Base-by-base conservation (phyloP, 37 sponge, comb jelly and placozoan species). In the Spongilla lacustris region DNA sequence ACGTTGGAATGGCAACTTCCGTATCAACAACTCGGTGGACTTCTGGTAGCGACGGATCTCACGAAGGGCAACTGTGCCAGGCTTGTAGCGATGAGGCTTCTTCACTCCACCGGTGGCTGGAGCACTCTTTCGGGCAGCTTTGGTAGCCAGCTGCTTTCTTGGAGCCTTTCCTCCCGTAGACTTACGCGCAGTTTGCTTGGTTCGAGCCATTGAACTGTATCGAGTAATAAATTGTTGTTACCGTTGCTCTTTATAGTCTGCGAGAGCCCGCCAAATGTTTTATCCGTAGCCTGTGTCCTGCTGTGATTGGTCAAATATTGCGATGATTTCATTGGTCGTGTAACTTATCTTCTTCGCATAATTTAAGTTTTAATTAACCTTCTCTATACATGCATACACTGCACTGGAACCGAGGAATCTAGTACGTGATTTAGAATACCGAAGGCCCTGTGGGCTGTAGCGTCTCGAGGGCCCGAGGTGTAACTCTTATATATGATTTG, bases 31-130 rank as follows among this genome's bases (percentile, higher is more conserved):
- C 80, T 95, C 96, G 26, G 96, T 95, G 22, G 96, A 95, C 80
- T 95, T 95, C 83, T 95, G 96, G 93, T 95, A 95, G 73, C 96
- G 96, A 80, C 96, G 84, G 83, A 95, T 95, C 80, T 95, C 96
- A 84, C 96, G 87, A 32, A 95, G 96, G 85, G 96, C 96, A n/a
- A 95, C 96, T 10, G 96, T 95, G 32, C 96, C 96, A 58, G 96
- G 96, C 90, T 90, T 89, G 91, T 95, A 95, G 41, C 96, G 96
- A 46, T 95, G 96, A 81, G 96, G 96, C 83, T 95, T 95, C 91
- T 95, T 95, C 37, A 95, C 96, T 27, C 96, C 96, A 25, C 96
- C 96, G 73, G 96, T 95, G 27, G 96, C 93, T 66, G 96, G 96
- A 25, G 96, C 96, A 71, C 96, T 95, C 92, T 95, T 95, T 66